Conservation (phyloP, 92 coral and sea anemone genomes). For the Porites lobata region DNA sequence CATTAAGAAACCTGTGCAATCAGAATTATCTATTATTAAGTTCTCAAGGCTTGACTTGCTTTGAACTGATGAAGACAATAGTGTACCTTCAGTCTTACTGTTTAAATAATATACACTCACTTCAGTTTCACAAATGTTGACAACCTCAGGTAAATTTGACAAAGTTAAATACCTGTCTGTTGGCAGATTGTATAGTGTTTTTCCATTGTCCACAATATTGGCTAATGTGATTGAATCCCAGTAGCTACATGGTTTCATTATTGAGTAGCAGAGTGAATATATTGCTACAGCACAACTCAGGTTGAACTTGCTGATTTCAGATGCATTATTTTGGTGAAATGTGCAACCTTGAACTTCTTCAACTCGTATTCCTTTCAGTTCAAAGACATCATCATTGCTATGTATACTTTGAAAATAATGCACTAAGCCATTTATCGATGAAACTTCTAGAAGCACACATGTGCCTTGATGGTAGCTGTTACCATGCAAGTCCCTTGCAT, state of each 20-base stretch:
- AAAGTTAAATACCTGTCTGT: conserved; percentile 42
- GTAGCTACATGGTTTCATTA: conserved; percentile 58
- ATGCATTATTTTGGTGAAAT: conserved; percentile 10
- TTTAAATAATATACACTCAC: conserved; percentile 14
- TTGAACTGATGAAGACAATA: conserved; percentile 6
- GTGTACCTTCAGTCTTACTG: conserved; percentile 10
- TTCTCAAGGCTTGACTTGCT: conserved; percentile 36
- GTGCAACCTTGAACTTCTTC: conserved; percentile 51
- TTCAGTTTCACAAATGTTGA: conserved; percentile 25
- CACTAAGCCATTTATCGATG: conserved; percentile 1
- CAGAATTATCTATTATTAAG: conserved; percentile 27
- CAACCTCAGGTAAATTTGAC: conserved; percentile 43
- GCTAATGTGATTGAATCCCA: conserved; percentile 34
- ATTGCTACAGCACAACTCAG: conserved; percentile 59
- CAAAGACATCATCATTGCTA: conserved; percentile 53
- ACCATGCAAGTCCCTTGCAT: conserved; percentile 58
- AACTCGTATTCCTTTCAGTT: conserved; percentile 60
- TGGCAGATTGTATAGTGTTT: conserved; percentile 53
- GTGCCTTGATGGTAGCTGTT: conserved; percentile 55
- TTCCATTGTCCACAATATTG: conserved; percentile 40
- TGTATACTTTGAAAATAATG: conserved; percentile 55
- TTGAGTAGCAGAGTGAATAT: conserved; percentile 65
- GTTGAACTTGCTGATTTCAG: conserved; percentile 44
- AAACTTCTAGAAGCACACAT: conserved; percentile 37
- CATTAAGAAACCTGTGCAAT: conserved; percentile 48